phyloP scores from a whole-genome alignment of 2,113 vertebrate species.

The Theristicus caerulescens region DNA sequence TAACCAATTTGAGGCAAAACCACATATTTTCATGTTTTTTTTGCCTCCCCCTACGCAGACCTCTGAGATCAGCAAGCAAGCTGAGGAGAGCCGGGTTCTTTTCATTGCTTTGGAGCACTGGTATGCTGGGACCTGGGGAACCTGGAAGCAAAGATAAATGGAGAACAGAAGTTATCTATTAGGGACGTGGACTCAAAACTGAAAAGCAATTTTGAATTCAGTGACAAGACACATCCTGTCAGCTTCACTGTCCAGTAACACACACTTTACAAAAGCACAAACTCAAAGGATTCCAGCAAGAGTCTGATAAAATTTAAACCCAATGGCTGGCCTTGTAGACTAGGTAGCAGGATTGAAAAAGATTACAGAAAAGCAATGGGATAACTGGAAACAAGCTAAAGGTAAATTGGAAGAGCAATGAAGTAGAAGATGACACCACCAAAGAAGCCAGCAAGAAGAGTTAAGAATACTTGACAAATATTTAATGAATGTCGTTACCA shows the following conservation, averaged over 20 bases:
- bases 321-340: fast-evolving
- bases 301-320: background rate
- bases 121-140: background rate
- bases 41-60: fast-evolving
- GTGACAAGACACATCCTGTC: background rate
- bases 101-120: background rate
- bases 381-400: background rate
- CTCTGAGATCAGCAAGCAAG: background rate
- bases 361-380: background rate
- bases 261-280: background rate
- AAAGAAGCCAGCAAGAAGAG: background rate
- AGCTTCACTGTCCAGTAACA: background rate
- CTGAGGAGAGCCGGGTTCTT: background rate
- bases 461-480: background rate
- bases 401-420: background rate
- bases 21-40: background rate
- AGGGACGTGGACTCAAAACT: background rate
- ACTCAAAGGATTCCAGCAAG: background rate
- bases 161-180: background rate
- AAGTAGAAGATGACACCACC: background rate
- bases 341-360: background rate
- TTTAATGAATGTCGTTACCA: background rate
- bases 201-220: background rate
- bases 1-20: background rate
- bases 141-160: background rate